These are phyloP conservation scores for Paradisaea rubra DNA, from an alignment of 2,113 vertebrate genomes.

Conservation along the genomic window DNA sequence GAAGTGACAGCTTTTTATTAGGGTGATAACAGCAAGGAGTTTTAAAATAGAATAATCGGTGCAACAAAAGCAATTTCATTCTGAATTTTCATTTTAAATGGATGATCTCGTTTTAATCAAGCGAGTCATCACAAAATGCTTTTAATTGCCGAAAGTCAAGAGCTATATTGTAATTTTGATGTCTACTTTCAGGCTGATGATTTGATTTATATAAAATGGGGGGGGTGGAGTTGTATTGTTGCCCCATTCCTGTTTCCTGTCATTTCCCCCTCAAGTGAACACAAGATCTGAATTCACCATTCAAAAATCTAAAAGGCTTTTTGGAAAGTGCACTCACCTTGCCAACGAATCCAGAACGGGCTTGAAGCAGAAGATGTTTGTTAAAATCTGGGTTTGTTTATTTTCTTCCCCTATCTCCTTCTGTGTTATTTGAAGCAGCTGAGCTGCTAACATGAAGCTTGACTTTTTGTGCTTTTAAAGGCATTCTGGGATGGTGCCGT, in stretches of 20 bases:
- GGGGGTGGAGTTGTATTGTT: not conserved
- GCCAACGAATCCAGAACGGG: not conserved
- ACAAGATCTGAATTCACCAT: not conserved
- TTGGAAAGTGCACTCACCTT: slow-evolving; percentile 31
- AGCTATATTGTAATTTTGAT: slow-evolving; percentile 65
- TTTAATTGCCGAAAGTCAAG: slow-evolving; percentile 73
- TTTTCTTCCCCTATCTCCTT: slow-evolving; percentile 24
- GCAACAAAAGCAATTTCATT: slow-evolving; percentile 76
- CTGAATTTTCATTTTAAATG: slow-evolving; percentile 72
- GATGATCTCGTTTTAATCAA: slow-evolving; percentile 76
- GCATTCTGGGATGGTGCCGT: slow-evolving; percentile 3
- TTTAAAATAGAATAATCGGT: slow-evolving; percentile 71
- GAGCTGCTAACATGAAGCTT: not conserved
- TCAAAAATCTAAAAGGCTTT: not conserved
- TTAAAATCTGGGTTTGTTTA: slow-evolving; percentile 53
- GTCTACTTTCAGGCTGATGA: slow-evolving; percentile 39
- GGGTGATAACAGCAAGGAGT: slow-evolving; percentile 47
- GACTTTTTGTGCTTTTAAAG: slow-evolving; percentile 51
- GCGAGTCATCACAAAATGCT: slow-evolving; percentile 66
- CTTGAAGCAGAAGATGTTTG: slow-evolving; percentile 5
- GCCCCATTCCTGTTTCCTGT: not conserved
- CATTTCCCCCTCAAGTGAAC: not conserved
- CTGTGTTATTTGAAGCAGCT: slow-evolving; percentile 38
- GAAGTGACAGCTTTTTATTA: slow-evolving; percentile 69
- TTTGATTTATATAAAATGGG: slow-evolving; percentile 15